Base-by-base conservation (phyloP, 1,140 invertebrate species). In the Drosophila guanche region DNA sequence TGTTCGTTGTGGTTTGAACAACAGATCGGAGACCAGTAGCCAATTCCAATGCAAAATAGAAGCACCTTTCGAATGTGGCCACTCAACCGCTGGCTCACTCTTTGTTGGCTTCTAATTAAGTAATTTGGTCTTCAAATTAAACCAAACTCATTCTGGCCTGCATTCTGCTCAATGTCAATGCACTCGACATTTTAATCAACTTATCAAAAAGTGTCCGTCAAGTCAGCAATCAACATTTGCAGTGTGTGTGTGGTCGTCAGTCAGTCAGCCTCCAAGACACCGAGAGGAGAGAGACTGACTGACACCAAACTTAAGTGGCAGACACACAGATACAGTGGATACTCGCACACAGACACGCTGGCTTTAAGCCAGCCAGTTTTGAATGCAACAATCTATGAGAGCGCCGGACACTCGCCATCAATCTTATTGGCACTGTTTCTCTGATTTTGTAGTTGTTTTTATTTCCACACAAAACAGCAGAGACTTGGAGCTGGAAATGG, bases 151-250 rank as follows among this genome's bases (percentile, higher is more conserved):
- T 62, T 66, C 63, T 46, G n/a, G n/a, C n/a, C n/a, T n/a, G 16
- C 16, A 48, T 43, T 67, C 77, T 22, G 62, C 77, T 86, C 81
- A 83, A 83, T 83, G 81, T 88, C 83, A 88, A 88, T 88, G 83
- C 84, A 88, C 83, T 88, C 70, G 7, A 54, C 83, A 86, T 86
- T 86, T 88, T 88, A 88, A 88, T 88, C 83, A 88, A 88, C 83
- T 88, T 88, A 88, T 88, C 83, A 88, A 88, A 88, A 88, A 88
- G 83, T 88, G 83, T 88, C 83, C 83, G 83, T 88, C 83, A 88
- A 88, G 83, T 79, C 83, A 71, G 83, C 83, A 88, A 88, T 88
- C 83, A 88, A 88, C 83, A 88, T 88, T 88, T 88, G 84, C 83
- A 75, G 62, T 77, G 58, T 88, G 83, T 88, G 83, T 88, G 83